phyloP scores from a whole-genome alignment of 2,888 invertebrate genomes.

The Chalcosyrphus nemorum region DNA sequence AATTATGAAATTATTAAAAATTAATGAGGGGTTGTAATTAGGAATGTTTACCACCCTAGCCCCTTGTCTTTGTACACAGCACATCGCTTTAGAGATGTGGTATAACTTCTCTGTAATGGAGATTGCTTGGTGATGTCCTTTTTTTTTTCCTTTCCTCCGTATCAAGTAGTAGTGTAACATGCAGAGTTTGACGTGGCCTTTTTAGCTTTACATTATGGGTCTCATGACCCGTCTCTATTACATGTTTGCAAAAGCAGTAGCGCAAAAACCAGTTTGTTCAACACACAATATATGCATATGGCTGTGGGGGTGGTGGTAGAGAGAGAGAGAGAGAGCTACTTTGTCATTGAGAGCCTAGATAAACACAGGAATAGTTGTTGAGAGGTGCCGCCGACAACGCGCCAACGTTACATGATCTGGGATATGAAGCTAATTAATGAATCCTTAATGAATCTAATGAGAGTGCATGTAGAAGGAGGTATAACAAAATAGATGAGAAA shows the following conservation, averaged over 20 bases:
- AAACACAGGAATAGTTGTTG: constrained; percentile 12
- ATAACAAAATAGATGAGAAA: background rate
- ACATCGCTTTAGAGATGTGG: background rate
- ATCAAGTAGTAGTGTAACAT: background rate
- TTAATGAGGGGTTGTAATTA: constrained; percentile 71
- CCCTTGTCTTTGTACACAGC: no score
- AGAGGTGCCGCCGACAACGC: background rate
- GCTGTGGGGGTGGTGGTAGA: background rate
- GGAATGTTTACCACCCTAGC: constrained; percentile 46
- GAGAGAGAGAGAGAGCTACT: constrained; percentile 24
- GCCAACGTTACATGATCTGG: background rate
- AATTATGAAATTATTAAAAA: constrained; percentile 73
- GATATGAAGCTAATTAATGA: constrained; percentile 61
- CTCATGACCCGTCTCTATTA: constrained; percentile 35
- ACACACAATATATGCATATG: background rate
- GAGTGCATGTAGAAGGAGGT: constrained; percentile 1
- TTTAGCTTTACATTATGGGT: constrained; percentile 3
- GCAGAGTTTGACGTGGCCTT: constrained; percentile 38
- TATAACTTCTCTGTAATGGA: constrained; percentile 26
- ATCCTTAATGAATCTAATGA: constrained; percentile 57
- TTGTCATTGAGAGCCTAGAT: constrained; percentile 53
- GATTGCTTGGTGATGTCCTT: constrained; percentile 26
- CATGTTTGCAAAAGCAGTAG: constrained; percentile 42
- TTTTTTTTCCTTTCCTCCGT: constrained; percentile 18
- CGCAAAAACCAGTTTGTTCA: constrained; percentile 39